Base-by-base conservation (phyloP, 2,113 vertebrate genomes). In the Nycticebus coucang region DNA sequence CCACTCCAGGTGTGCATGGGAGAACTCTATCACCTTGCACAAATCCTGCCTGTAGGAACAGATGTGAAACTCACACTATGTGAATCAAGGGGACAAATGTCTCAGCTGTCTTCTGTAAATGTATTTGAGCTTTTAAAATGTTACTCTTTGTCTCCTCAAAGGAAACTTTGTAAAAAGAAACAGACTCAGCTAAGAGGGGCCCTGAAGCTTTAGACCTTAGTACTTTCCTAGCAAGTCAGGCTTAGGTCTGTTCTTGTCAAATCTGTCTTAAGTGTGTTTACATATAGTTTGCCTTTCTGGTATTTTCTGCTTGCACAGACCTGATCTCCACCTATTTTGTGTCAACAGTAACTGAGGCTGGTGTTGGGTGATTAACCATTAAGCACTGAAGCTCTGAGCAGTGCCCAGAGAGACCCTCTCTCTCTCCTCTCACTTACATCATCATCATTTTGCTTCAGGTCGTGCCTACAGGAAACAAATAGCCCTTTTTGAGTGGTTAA, bases 221-320 rank as follows among this genome's bases (percentile, higher is more conserved):
- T 91, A 94, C 85, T 90, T 96, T 96, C 96, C 98, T 97, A 98
- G 94, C 97, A 97, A 98, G 98, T 97, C 98, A 95, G 98, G 95
- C 97, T 98, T 98, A 97, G 98, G 97, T 98, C 98, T 98, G 89
- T 98, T 99, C 98, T 98, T 98, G 98, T 98, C 97, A 93, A 97
- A 97, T 97, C 97, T 97, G 95, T 92, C 98, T 98, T 96, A 97
- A 98, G 95, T 95, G 95, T 98, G 97, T 99, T 99, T 99, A 98
- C 98, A 98, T 98, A 98, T 84, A 98, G 97, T 98, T 98, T 98
- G 98, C 98, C 98, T 98, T 98, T 98, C 98, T 99, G 99, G 99
- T 99, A 99, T 99, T 98, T 98, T 98, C 94, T 98, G 98, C 99
- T 98, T 99, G 99, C 98, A 98, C 98, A 98, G 98, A 99, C 99